Evolutionary conservation across 1,140 invertebrate genomes (phyloP).

Genomic region (Bombus picipes): DNA sequence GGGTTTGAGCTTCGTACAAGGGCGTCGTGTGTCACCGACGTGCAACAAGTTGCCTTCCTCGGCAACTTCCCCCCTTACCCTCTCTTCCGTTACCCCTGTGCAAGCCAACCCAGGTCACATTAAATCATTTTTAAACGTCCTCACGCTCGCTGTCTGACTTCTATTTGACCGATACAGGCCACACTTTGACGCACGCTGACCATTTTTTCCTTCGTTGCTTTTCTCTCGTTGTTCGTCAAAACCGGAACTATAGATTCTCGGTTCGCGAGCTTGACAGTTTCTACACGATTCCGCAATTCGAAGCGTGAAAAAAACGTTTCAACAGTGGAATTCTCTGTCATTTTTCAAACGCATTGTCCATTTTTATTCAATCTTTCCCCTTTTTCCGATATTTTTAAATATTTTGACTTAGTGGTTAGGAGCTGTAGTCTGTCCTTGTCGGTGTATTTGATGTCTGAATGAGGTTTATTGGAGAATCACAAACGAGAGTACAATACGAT

Average conservation of each 20-base stretch:
- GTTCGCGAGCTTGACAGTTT: neutral
- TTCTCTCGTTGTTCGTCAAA: neutral
- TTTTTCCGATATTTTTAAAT: neutral
- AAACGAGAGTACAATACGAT: no score
- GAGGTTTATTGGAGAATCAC: neutral
- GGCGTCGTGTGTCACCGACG: slow-evolving; percentile 73
- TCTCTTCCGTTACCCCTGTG: slow-evolving; percentile 33
- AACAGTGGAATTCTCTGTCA: no score
- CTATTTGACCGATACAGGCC: slow-evolving; percentile 69
- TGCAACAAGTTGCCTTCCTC: slow-evolving; percentile 76
- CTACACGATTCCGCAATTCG: neutral
- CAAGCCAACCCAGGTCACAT: slow-evolving; percentile 58
- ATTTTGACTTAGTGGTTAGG: neutral
- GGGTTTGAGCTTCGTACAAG: slow-evolving; percentile 70
- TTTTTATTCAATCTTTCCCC: neutral
- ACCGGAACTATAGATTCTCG: neutral
- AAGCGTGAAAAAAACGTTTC: no score
- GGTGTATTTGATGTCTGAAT: neutral
- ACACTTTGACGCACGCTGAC: slow-evolving; percentile 49
- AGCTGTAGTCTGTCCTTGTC: neutral
- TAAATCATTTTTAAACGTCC: slow-evolving; percentile 77
- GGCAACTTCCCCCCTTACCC: slow-evolving; percentile 45
- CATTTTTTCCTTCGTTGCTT: slow-evolving; percentile 13
- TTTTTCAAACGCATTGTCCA: no score
- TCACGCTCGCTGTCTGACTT: slow-evolving; percentile 70